Percentiles rank a stretch among this genome's conserved stretches.
These are phyloP conservation scores for Nyctibius bracteatus DNA, from an alignment of 2,113 vertebrate species.

Conservation along the genomic window DNA sequence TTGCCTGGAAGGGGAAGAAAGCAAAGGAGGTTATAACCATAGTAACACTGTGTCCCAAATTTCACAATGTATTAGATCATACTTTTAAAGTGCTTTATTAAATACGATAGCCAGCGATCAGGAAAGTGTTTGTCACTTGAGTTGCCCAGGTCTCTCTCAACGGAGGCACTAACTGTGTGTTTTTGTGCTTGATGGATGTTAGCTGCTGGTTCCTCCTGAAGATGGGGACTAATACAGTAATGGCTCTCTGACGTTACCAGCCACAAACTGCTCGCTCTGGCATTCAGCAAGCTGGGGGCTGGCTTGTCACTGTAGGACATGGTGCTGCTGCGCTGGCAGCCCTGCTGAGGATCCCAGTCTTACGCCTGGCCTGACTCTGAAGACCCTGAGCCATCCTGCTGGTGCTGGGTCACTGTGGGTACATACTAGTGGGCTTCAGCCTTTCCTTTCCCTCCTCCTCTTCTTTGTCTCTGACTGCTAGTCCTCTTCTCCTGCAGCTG, in stretches of 20 bases:
- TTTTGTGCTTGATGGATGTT: accelerated
- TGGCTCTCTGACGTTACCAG: accelerated
- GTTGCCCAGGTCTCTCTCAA: neutral
- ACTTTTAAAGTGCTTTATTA: neutral
- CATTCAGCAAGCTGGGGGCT: accelerated
- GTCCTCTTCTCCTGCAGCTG: neutral
- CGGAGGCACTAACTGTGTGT: accelerated
- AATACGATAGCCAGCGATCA: neutral
- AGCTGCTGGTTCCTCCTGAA: neutral
- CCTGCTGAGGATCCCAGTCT: neutral
- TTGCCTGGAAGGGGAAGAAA: neutral
- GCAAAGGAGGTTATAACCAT: neutral
- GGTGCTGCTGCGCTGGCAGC: neutral
- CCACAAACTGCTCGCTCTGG: neutral
- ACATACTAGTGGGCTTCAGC: neutral
- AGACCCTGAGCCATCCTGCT: neutral
- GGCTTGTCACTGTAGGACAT: neutral
- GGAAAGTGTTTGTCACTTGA: neutral
- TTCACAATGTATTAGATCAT: conserved; percentile 13
- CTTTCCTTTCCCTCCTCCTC: neutral
- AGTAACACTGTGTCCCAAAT: neutral
- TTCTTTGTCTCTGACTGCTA: neutral
- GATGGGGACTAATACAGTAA: neutral
- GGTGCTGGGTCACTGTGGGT: neutral
- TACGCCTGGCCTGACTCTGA: neutral